Base-by-base conservation (phyloP, 1,140 invertebrate genomes). In the Luehdorfia chinensis region DNA sequence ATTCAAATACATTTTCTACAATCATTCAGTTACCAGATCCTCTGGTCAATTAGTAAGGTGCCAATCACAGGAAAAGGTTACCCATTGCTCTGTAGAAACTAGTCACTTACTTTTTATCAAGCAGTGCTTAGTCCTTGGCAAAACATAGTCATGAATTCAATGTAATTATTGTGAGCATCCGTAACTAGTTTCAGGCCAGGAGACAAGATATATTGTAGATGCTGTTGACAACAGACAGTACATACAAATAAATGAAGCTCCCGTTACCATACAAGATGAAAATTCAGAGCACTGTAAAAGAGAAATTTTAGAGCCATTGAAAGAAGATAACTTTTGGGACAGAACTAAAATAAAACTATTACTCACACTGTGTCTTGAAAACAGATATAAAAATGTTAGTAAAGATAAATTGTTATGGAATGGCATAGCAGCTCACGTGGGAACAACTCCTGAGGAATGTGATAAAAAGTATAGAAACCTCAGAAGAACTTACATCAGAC, bases 321-420 rank as follows among this genome's bases (percentile, higher is more conserved):
- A 68, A 30, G 62, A 69, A 23, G 68, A 74, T 6, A 64, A 55
- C 18, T 83, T 84, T 39, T 86, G 83, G 83, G 75, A 86, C 23
- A 55, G 66, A 45, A 69, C 68, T 37, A 84, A 83, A 75, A 60
- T 80, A 3, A 75, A 71, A 55, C 12, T 63, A 3, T 57, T 86
- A 1, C 61, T 86, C 1, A 69, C 59, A 9, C 44, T 80, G 1
- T 80, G 81, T 13, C 49, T 74, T 12, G 70, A 84, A 15, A 63
- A 62, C 27, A 70, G 63, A 41, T 73, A 66, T n/a, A 75, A 59
- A 53, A 64, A 63, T 44, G 18, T 47, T 2, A 47, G 46, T 16
- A 72, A 67, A 50, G 74, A 85, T 15, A 75, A 64, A 53, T 53
- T 55, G 14, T n/a, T 74, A 2, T 83, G 75, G 75, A 50, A 75